Base-by-base conservation (phyloP, 2,888 invertebrate species). In the Stegana nigrithorax region DNA sequence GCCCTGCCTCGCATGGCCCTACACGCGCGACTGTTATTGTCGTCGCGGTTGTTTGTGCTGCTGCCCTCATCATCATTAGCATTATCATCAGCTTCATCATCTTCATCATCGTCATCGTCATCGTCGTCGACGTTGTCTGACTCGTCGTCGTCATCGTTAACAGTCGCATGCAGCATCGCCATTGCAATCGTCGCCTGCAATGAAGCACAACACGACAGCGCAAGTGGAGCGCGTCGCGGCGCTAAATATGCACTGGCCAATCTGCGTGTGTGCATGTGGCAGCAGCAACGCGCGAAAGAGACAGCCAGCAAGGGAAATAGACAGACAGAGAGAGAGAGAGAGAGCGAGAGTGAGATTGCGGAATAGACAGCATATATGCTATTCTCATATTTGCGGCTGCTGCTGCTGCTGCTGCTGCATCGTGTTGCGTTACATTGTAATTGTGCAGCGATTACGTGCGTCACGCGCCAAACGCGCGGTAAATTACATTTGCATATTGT, bases 391-490 rank as follows among this genome's bases (percentile, higher is more conserved):
- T 47, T 51, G 25, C 1, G 25, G 58, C 51, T 51, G 42, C 25
- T 50, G 55, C 8, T 39, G 17, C 25, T 44, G 42, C 25, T 50
- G 55, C 8, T 39, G 17, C 25, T 44, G 59, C 26, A 64, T 39
- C 19, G 42, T 45, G 32, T 58, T 57, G 45, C 45, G 42, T 70
- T 72, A 72, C 71, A 75, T 72, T 73, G 79, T 81, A 81, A 78
- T 78, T 71, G 75, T 78, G 69, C 75, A 75, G 79, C 80, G 79
- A 81, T 82, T 82, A 78, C 78, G 74, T 71, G 77, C 75, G 78
- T 81, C 80, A 81, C 79, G 76, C 74, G 75, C 73, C 79, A 73
- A 77, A 75, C 78, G 80, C 78, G 80, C 78, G 72, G 75, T 81
- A 78, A 80, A 81, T 82, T 82, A 73, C 80, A 80, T 74, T 78